These are phyloP conservation scores for Drosophila multiciliata DNA, from an alignment of 2,888 invertebrate genomes.

Conservation along the genomic window DNA sequence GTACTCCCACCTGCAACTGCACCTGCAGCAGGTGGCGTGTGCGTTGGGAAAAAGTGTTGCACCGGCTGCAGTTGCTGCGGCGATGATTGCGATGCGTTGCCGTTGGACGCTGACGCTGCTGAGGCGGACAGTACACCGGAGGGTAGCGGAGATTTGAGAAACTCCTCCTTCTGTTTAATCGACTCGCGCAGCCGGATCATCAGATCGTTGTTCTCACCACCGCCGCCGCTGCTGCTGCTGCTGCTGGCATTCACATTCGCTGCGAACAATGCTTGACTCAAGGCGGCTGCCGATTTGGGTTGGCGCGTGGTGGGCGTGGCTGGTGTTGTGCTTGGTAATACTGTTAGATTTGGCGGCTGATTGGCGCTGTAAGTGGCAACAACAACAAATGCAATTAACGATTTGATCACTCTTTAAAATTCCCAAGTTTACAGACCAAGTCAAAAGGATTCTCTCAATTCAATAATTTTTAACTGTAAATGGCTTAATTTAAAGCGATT, in stretches of 20 bases:
- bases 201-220: constrained; percentile 78
- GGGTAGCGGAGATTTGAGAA: constrained; percentile 89
- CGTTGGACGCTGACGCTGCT: constrained; percentile 40
- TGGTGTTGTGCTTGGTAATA: constrained; percentile 79
- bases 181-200: constrained; percentile 92
- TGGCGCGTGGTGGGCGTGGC: constrained; percentile 66
- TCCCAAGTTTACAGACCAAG: background rate
- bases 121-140: constrained; percentile 43
- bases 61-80: constrained; percentile 45
- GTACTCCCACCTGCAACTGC: constrained; percentile 3
- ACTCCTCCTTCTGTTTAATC: constrained; percentile 95
- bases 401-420: background rate
- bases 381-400: background rate
- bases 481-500: background rate
- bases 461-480: background rate
- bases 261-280: constrained; percentile 61
- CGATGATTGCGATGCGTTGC: constrained; percentile 41
- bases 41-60: constrained; percentile 70
- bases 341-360: constrained; percentile 84
- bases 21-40: constrained; percentile 49
- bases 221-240: background rate
- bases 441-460: background rate
- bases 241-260: constrained; percentile 42
- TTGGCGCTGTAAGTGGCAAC: constrained; percentile 72
- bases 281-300: constrained; percentile 54